Base-by-base conservation (phyloP, 2,888 invertebrate genomes). In the Pristionchus entomophagus region DNA sequence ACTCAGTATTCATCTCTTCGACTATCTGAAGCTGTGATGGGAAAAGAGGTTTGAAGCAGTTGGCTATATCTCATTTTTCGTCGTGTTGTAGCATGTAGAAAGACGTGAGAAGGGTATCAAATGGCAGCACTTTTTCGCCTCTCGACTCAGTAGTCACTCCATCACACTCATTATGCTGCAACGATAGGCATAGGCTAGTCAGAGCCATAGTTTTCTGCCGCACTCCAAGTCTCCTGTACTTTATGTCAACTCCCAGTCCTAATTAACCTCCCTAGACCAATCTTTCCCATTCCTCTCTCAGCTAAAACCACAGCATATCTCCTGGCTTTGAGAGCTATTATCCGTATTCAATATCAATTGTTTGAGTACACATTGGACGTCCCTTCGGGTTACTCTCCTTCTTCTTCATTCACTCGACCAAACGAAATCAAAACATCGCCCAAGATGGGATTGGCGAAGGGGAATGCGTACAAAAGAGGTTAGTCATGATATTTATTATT, bases 381-480 rank as follows among this genome's bases (percentile, higher is more conserved):
- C 26, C 49, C 78, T 53, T 29, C 78, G 4, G 51, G 78, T 3
- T 78, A 26, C 51, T 78, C 78, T 35, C 78, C 78, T 32, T 78
- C 78, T 51, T 78, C 78, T 51, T 78, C 78, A 4, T 78, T 53
- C 78, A 78, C 51, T 78, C 78, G 51, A 17, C 32, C 78, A 0
- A 22, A 49, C 22, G 22, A 32, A 32, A n/a, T 51, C 19, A 53
- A 53, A 32, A 73, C 45, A 14, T 73, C 73, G 38, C 73, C 73
- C 73, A 73, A 73, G 45, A 73, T 73, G 73, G 73, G 73, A 73
- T 12, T 73, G 41, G 45, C 41, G 22, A 45, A n/a, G 22, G 73
- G 73, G 26, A 73, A 45, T 26, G 73, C 38, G 73, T 73, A 73
- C 26, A 73, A 73, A 26, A 10, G 73, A 73, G 73, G 73, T 45